Conservation (phyloP, 2,113 vertebrate genomes). For the Lasiurus cinereus region DNA sequence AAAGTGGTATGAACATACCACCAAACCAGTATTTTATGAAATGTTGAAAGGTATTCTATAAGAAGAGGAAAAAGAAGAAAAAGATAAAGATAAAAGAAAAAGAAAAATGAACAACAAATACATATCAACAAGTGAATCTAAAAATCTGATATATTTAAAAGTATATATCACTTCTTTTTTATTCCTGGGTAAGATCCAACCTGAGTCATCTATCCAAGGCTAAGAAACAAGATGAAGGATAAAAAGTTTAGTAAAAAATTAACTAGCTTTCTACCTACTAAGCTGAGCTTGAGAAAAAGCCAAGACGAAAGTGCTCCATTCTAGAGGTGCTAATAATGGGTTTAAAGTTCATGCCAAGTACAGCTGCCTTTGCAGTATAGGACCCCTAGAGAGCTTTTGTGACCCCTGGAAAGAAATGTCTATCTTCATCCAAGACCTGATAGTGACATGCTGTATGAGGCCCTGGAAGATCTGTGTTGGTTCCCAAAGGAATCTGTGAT, state of each 20-base stretch:
- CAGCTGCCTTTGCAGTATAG: neutral
- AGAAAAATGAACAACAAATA: too few relatives aligned
- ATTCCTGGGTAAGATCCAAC: neutral
- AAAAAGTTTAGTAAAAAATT: neutral
- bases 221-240: slow-evolving; percentile 13
- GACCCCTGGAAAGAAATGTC: neutral
- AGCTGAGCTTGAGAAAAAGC: neutral
- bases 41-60: too few relatives aligned
- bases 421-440: neutral
- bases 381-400: neutral
- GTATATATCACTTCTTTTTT: neutral
- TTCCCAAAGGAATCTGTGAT: neutral
- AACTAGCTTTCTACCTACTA: neutral
- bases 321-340: neutral
- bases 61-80: too few relatives aligned
- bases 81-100: too few relatives aligned
- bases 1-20: too few relatives aligned
- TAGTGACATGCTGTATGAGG: neutral
- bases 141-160: too few relatives aligned
- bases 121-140: too few relatives aligned
- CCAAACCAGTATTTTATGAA: too few relatives aligned
- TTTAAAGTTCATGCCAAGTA: neutral
- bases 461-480: neutral
- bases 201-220: neutral
- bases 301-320: neutral